A percentile compares a stretch with the other conserved stretches of the same genome.
These are phyloP conservation scores for Stenolophus ochropezus DNA, from an alignment of 2,888 invertebrate species.

Conservation along the genomic window DNA sequence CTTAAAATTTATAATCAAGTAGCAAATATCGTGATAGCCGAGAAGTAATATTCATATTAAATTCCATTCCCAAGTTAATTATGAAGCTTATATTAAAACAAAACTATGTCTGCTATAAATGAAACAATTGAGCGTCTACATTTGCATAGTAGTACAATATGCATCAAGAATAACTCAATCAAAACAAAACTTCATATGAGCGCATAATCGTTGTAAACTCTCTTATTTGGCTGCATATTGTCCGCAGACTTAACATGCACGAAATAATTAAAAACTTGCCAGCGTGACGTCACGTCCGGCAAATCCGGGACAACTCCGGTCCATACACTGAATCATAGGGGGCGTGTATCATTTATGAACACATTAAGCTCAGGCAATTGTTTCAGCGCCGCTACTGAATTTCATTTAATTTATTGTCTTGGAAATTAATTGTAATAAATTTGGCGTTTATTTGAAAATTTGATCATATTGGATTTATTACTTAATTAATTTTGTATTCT, in stretches of 20 bases:
- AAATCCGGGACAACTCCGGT: constrained; percentile 5
- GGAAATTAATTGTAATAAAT: constrained; percentile 21
- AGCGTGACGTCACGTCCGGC: constrained; percentile 8
- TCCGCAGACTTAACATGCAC: not conserved
- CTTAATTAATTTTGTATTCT: not conserved
- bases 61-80: no score
- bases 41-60: no score
- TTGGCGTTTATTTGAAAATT: constrained; percentile 8
- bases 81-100: no score
- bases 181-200: not conserved
- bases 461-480: not conserved
- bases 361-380: constrained; percentile 3
- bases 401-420: constrained; percentile 6
- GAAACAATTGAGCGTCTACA: no score
- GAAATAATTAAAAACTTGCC: constrained; percentile 22
- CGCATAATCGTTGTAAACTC: not conserved
- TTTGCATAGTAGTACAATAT: no score
- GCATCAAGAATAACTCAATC: no score
- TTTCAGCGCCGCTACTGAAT: not conserved
- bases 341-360: constrained; percentile 17
- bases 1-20: no score
- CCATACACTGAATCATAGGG: not conserved
- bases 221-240: not conserved
- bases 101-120: no score
- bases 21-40: no score